Percentiles rank a stretch among this genome's conserved stretches.
Conservation (phyloP, 1,140 invertebrate species). For the Drosophila suzukii region DNA sequence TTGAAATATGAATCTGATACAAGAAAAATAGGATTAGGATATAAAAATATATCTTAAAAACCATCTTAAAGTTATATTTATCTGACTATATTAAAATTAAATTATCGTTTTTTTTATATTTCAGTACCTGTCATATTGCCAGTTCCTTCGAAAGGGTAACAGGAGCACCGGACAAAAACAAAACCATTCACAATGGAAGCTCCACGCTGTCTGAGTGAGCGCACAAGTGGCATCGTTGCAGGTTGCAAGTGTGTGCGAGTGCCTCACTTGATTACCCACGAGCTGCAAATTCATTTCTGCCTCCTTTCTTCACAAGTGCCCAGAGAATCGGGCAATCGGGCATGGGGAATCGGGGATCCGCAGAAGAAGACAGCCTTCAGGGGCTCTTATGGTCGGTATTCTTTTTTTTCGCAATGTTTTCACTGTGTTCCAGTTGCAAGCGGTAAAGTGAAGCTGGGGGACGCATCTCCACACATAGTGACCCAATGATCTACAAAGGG, state of each 20-base stretch:
- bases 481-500: constrained; percentile 82
- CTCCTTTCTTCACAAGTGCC: constrained; percentile 48
- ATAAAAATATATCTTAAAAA: too few relatives aligned
- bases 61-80: too few relatives aligned
- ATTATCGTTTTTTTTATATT: neutral
- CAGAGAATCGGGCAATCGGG: constrained; percentile 4
- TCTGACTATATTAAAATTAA: too few relatives aligned
- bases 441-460: constrained; percentile 72
- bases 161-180: constrained; percentile 22
- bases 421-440: constrained; percentile 66
- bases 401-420: constrained; percentile 13
- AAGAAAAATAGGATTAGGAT: too few relatives aligned
- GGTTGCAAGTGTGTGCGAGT: constrained; percentile 49
- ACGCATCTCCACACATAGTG: constrained; percentile 52
- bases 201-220: constrained; percentile 73
- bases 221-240: constrained; percentile 42
- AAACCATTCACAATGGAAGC: constrained; percentile 55
- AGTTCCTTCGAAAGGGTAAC: constrained; percentile 36
- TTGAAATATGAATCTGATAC: too few relatives aligned
- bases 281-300: constrained; percentile 79
- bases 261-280: constrained; percentile 73
- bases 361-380: constrained; percentile 40
- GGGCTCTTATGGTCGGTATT: constrained; percentile 30
- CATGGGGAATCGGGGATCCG: neutral
- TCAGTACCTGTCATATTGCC: neutral